Conservation (phyloP, 2,888 invertebrate genomes). For the Mythimna impura region DNA sequence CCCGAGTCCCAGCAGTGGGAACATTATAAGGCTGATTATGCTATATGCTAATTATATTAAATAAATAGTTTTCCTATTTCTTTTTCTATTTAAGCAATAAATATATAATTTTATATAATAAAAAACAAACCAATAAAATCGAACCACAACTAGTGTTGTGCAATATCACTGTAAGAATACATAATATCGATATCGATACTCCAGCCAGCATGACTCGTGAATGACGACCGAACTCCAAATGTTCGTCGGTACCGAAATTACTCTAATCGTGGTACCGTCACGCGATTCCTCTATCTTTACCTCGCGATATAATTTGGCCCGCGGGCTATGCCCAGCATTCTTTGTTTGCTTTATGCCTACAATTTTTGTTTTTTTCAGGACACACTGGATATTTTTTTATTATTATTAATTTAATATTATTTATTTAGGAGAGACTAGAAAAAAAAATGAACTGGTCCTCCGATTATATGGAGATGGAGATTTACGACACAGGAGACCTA, state of each 20-base stretch:
- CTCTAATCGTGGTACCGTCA: slow-evolving; percentile 82
- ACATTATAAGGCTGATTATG: too few relatives aligned
- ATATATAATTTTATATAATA: background rate
- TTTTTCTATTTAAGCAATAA: background rate
- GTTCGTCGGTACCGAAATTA: slow-evolving; percentile 82
- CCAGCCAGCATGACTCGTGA: slow-evolving; percentile 55
- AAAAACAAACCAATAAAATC: background rate
- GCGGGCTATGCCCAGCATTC: slow-evolving; percentile 82
- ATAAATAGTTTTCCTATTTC: too few relatives aligned
- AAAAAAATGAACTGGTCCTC: too few relatives aligned
- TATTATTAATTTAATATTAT: background rate
- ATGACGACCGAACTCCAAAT: slow-evolving; percentile 74
- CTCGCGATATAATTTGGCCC: slow-evolving; percentile 84
- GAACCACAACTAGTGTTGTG: slow-evolving; percentile 36
- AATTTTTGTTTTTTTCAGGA: slow-evolving; percentile 45
- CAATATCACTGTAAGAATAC: slow-evolving; percentile 22
- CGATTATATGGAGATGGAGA: too few relatives aligned
- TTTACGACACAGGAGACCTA: too few relatives aligned
- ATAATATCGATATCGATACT: slow-evolving; percentile 41
- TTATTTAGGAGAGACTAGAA: too few relatives aligned
- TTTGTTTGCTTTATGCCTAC: slow-evolving; percentile 64
- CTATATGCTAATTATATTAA: too few relatives aligned
- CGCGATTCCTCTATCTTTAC: slow-evolving; percentile 88
- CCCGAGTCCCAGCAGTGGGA: too few relatives aligned
- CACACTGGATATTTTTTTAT: slow-evolving; percentile 4